Conservation (phyloP, 2,888 invertebrate genomes). For the Syrphus vitripennis region DNA sequence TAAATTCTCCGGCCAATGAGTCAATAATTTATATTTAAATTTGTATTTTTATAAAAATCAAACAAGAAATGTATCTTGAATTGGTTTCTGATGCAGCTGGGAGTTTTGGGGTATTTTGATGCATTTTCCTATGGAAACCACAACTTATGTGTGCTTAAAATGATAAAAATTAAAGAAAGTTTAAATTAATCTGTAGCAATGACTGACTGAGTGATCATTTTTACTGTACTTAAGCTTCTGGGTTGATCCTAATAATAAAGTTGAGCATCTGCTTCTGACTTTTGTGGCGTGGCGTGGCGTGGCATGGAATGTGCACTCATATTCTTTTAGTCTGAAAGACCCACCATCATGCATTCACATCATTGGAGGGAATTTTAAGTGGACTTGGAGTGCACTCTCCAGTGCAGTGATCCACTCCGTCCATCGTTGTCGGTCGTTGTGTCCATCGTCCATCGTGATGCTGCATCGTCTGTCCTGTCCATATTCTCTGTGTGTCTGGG, state of each 20-base stretch:
- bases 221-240: slow-evolving; percentile 60
- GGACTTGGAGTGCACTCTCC: slow-evolving; percentile 65
- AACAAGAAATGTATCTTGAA: slow-evolving; percentile 13
- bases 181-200: slow-evolving; percentile 59
- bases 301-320: slow-evolving; percentile 20
- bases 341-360: slow-evolving; percentile 4
- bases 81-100: slow-evolving; percentile 2
- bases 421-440: not conserved
- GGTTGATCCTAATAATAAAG: slow-evolving; percentile 64
- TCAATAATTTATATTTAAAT: slow-evolving; percentile 70
- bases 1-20: slow-evolving; percentile 69
- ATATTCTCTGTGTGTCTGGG: slow-evolving; percentile 36
- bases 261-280: slow-evolving; percentile 57
- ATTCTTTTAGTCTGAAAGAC: not conserved
- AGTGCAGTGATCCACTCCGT: slow-evolving; percentile 45
- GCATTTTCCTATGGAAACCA: slow-evolving; percentile 53
- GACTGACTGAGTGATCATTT: slow-evolving; percentile 51
- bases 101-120: slow-evolving; percentile 34
- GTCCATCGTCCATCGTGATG: not conserved
- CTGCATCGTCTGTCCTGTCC: not conserved
- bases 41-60: slow-evolving; percentile 18
- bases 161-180: not conserved
- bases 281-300: slow-evolving; percentile 43
- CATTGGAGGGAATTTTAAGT: slow-evolving; percentile 53
- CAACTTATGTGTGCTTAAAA: not conserved